Conservation (phyloP, 2,888 invertebrate genomes). For the Auanema freiburgensis region DNA sequence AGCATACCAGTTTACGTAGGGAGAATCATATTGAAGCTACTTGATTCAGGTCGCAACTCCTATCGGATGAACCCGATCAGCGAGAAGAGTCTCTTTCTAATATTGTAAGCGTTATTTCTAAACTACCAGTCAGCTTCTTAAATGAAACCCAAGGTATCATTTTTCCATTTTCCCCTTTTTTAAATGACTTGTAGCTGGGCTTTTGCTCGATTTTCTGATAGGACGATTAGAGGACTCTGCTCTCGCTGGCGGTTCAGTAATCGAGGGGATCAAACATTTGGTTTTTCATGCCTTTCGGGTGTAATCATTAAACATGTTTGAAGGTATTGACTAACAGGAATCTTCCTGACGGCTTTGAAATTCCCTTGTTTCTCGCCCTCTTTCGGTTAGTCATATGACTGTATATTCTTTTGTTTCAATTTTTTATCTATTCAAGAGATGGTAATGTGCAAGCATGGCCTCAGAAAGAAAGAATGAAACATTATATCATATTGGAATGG, state of each 20-base stretch:
- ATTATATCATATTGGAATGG: conserved; percentile 38
- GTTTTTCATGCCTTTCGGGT: conserved; percentile 20
- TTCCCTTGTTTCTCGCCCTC: conserved; percentile 25
- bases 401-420: not conserved
- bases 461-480: conserved; percentile 31
- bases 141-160: conserved; percentile 28
- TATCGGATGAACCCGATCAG: conserved; percentile 20
- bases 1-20: no score
- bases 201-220: conserved; percentile 45
- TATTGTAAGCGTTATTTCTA: conserved; percentile 27
- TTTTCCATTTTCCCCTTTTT: not conserved
- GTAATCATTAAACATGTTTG: conserved; percentile 3
- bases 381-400: conserved; percentile 23
- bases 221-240: conserved; percentile 47
- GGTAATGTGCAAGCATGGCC: conserved; percentile 40
- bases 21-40: no score
- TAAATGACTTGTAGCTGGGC: conserved; percentile 30
- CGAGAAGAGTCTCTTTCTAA: conserved; percentile 20
- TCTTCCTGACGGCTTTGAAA: conserved; percentile 27
- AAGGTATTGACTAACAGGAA: conserved; percentile 8
- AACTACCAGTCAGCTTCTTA: conserved; percentile 28
- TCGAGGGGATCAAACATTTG: conserved; percentile 45
- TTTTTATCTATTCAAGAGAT: conserved; percentile 21
- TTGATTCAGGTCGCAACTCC: conserved; percentile 21
- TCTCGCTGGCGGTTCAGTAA: conserved; percentile 35